A percentile compares a stretch with the other conserved stretches of the same genome.
Evolutionary conservation across 2,113 vertebrate genomes (phyloP).

Genomic region (Platycercus adscitus): DNA sequence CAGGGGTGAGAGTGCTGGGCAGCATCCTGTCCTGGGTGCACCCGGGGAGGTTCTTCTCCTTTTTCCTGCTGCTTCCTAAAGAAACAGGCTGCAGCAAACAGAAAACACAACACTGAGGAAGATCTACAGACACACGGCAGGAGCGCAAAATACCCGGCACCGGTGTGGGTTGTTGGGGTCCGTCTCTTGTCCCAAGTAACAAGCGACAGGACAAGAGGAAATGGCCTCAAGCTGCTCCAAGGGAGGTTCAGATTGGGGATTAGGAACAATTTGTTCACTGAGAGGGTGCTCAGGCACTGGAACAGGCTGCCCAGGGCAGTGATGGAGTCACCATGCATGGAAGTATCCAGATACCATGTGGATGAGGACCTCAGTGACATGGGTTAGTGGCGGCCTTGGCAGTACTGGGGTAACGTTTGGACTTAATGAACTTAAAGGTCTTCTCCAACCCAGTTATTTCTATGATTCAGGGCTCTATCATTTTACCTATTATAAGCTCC

Average conservation of each 20-base stretch:
- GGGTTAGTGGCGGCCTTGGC: background rate
- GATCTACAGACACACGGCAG: background rate
- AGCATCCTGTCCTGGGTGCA: rapidly evolving
- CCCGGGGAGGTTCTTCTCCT: background rate
- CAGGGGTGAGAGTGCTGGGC: rapidly evolving
- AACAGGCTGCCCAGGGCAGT: background rate
- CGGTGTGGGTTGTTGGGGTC: background rate
- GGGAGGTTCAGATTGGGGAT: background rate
- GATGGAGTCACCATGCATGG: background rate
- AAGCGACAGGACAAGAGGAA: background rate
- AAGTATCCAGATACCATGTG: background rate
- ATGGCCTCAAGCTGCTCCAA: background rate
- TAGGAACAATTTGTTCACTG: background rate
- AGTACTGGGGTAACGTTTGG: background rate
- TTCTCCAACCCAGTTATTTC: background rate
- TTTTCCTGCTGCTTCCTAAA: background rate
- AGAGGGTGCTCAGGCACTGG: background rate
- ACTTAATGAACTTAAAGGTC: background rate
- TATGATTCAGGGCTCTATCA: background rate
- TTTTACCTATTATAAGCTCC: background rate
- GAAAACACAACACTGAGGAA: background rate
- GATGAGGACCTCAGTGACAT: background rate
- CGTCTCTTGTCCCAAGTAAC: background rate
- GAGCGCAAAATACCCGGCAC: background rate
- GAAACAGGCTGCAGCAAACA: background rate